A percentile compares a stretch with the other conserved stretches of the same genome.
phyloP scores from a whole-genome alignment of 1,140 invertebrate species.

The Zophobas morio region DNA sequence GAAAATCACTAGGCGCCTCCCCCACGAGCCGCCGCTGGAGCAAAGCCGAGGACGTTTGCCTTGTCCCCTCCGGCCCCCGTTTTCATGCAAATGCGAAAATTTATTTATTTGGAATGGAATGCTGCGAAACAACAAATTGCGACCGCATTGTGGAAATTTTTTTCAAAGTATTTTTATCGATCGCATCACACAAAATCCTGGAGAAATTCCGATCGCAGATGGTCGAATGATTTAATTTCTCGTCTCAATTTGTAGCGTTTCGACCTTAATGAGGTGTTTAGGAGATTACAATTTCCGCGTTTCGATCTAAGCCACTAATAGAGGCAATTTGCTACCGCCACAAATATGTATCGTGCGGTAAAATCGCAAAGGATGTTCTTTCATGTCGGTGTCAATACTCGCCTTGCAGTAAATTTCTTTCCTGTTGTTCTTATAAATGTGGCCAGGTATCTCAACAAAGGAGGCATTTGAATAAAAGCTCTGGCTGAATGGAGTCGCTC shows the following conservation, averaged over 20 bases:
- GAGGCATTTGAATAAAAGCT: neutral
- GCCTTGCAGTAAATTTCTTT: neutral
- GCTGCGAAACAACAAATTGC: constrained; percentile 35
- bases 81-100: constrained; percentile 16
- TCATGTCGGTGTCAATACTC: neutral
- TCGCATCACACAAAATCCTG: constrained; percentile 8
- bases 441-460: neutral
- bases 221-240: neutral
- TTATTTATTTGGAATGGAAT: constrained; percentile 30
- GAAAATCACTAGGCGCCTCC: too few relatives aligned
- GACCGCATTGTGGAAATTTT: constrained; percentile 16
- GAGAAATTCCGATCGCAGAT: constrained; percentile 16
- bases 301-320: constrained; percentile 2
- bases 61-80: constrained; percentile 8
- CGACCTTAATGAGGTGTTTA: neutral
- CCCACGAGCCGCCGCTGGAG: too few relatives aligned
- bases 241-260: constrained; percentile 1
- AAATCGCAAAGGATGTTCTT: neutral
- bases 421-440: neutral
- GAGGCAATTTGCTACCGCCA: constrained; percentile 12
- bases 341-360: neutral
- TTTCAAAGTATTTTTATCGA: constrained; percentile 18
- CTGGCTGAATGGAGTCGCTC: neutral
- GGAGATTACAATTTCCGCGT: constrained; percentile 14
- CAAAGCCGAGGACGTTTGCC: neutral